Evolutionary conservation across 1,140 invertebrate species (phyloP).

Genomic region (Pinna nobilis): DNA sequence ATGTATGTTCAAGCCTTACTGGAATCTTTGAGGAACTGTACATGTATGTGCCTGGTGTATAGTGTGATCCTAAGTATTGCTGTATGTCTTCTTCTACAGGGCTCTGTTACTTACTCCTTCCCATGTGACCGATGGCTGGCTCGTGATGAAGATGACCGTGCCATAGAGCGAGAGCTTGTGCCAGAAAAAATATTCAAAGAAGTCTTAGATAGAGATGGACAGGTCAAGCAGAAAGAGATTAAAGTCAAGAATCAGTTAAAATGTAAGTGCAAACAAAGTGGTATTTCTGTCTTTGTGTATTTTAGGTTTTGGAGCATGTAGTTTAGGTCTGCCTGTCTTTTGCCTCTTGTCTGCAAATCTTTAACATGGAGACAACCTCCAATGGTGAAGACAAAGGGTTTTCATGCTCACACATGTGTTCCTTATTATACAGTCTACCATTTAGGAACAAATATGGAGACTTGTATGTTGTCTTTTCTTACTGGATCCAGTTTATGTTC

Average conservation of each 20-base stretch:
- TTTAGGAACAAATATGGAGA: too few species aligned
- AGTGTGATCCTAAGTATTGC: too few species aligned
- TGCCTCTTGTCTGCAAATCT: too few species aligned
- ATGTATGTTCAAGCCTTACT: too few species aligned
- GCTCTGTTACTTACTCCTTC: constrained; percentile 72
- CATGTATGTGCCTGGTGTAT: not conserved
- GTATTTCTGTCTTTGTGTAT: not conserved
- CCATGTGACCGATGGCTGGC: constrained; percentile 74
- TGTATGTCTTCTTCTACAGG: constrained; percentile 53
- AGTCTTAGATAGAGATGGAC: constrained; percentile 65
- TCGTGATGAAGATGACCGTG: constrained; percentile 70
- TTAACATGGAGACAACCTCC: too few species aligned
- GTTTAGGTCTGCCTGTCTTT: not conserved
- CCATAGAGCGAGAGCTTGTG: constrained; percentile 71
- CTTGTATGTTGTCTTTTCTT: too few species aligned
- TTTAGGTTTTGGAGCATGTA: not conserved
- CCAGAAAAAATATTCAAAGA: constrained; percentile 70
- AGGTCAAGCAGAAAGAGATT: constrained; percentile 63
- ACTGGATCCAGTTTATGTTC: too few species aligned
- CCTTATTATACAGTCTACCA: too few species aligned
- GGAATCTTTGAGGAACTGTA: too few species aligned
- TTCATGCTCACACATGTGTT: too few species aligned
- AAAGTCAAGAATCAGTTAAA: constrained; percentile 66
- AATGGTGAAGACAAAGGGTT: too few species aligned
- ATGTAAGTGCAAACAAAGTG: constrained; percentile 52